A percentile compares a stretch with the other conserved stretches of the same genome.
Evolutionary conservation across 92 coral and sea anemone genomes (phyloP).

Genomic region (Parazoanthus atlanticus): DNA sequence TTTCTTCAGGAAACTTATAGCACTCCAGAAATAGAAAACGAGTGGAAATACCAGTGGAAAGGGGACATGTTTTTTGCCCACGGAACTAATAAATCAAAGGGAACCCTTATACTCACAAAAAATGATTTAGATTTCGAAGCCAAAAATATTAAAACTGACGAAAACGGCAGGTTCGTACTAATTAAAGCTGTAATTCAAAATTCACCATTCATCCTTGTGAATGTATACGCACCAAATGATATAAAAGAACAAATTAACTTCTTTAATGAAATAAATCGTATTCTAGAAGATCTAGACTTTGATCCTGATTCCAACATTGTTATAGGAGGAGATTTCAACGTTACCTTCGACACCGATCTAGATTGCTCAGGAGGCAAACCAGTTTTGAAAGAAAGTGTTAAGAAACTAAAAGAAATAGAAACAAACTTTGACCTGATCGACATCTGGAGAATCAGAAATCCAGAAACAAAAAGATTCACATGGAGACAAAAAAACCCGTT

Average conservation of each 20-base stretch:
- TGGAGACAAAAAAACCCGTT: constrained; percentile 31
- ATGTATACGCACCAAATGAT: constrained; percentile 54
- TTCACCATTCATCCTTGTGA: constrained; percentile 45
- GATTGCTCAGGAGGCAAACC: constrained; percentile 55
- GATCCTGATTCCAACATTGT: constrained; percentile 33
- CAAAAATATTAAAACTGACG: constrained; percentile 22
- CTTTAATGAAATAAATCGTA: constrained; percentile 16
- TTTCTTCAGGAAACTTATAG: constrained; percentile 66
- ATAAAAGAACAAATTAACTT: constrained; percentile 33
- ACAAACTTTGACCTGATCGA: constrained; percentile 34
- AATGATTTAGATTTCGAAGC: constrained; percentile 53
- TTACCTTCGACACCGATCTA: constrained; percentile 33
- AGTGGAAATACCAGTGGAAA: constrained; percentile 60
- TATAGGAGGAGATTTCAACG: constrained; percentile 55
- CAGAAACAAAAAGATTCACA: constrained; percentile 33
- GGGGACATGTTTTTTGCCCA: constrained; percentile 53
- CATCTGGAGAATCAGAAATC: constrained; percentile 49
- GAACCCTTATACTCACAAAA: constrained; percentile 45
- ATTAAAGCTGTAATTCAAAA: constrained; percentile 45
- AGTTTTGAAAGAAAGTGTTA: constrained; percentile 24
- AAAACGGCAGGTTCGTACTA: constrained; percentile 45
- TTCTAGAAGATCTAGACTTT: constrained; percentile 6
- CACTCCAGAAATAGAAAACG: constrained; percentile 34
- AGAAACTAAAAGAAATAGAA: constrained; percentile 22
- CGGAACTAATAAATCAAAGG: constrained; percentile 62